Evolutionary conservation across 2,888 invertebrate species (phyloP).

Genomic region (Acleris sparsana): DNA sequence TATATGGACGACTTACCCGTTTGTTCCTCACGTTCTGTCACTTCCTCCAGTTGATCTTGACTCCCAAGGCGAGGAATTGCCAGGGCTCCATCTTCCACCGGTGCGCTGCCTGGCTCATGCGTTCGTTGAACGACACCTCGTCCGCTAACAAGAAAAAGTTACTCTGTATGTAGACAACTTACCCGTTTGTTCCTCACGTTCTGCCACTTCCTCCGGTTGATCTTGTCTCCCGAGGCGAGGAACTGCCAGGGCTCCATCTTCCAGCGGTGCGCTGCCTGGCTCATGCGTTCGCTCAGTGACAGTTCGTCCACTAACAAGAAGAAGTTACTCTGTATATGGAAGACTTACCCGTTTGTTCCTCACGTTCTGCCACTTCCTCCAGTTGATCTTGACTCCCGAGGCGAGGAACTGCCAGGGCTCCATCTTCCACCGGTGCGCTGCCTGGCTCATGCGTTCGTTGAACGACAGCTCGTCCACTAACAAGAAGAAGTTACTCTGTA

Average conservation of each 20-base stretch:
- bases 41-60: constrained; percentile 67
- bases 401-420: constrained; percentile 73
- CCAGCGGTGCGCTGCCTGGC: constrained; percentile 59
- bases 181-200: constrained; percentile 71
- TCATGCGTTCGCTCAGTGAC: constrained; percentile 58
- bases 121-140: constrained; percentile 60
- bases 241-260: constrained; percentile 69
- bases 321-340: not conserved
- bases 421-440: constrained; percentile 59
- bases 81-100: constrained; percentile 68
- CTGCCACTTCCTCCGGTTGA: constrained; percentile 72
- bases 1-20: constrained; percentile 51
- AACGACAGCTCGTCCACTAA: constrained; percentile 65
- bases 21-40: constrained; percentile 74
- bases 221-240: constrained; percentile 66
- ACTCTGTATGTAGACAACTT: constrained; percentile 22
- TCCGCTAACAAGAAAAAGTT: constrained; percentile 52
- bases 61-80: constrained; percentile 68
- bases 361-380: constrained; percentile 72
- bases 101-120: constrained; percentile 52
- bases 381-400: constrained; percentile 65
- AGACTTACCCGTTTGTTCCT: constrained; percentile 65
- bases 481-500: no score
- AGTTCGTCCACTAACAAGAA: constrained; percentile 59
- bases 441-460: constrained; percentile 56